Evolutionary conservation across 2,113 vertebrate genomes (phyloP).

Genomic region (Beaufortia kweichowensis): DNA sequence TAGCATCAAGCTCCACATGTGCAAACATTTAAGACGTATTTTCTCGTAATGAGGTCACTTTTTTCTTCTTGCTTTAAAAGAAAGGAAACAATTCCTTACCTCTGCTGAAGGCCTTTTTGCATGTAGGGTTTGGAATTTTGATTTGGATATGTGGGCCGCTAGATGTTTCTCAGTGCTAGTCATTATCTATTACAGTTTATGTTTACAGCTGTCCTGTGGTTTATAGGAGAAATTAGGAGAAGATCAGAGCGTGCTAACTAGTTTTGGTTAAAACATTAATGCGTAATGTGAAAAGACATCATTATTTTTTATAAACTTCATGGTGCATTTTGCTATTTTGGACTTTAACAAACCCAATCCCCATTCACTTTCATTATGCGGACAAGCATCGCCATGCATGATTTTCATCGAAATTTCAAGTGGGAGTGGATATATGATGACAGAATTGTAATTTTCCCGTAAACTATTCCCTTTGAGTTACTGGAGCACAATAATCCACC

Average conservation of each 20-base stretch:
- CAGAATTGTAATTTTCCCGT: background rate
- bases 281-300: too few species aligned
- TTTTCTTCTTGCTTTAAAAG: slow-evolving; percentile 40
- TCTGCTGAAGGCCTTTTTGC: slow-evolving; percentile 30
- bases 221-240: too few species aligned
- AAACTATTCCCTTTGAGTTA: background rate
- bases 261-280: too few species aligned
- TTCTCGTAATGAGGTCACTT: slow-evolving; percentile 59
- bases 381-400: background rate
- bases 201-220: too few species aligned
- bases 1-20: slow-evolving; percentile 61
- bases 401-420: background rate
- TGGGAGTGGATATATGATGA: background rate
- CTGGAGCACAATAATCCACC: background rate
- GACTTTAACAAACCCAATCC: background rate
- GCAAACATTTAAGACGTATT: slow-evolving; percentile 62
- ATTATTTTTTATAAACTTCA: too few species aligned
- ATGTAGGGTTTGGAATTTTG: slow-evolving; percentile 10
- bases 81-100: slow-evolving; percentile 47
- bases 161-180: background rate
- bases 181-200: too few species aligned
- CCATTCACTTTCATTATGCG: too few species aligned
- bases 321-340: background rate
- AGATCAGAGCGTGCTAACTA: too few species aligned
- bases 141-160: background rate